Conservation (phyloP, 1,140 invertebrate genomes). For the Acromyrmex heyeri region DNA sequence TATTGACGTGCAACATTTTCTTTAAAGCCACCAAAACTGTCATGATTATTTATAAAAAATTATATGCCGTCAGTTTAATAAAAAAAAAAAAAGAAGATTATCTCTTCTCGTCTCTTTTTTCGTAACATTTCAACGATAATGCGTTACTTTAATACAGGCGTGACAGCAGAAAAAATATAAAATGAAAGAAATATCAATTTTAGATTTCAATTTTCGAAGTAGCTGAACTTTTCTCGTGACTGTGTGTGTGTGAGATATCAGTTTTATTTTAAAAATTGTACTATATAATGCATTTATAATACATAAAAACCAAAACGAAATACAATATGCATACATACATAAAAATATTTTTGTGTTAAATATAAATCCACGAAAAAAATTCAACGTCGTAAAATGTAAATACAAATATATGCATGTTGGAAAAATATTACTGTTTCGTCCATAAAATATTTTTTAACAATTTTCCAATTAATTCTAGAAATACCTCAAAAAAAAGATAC, state of each 20-base stretch:
- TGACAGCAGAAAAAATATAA: neutral
- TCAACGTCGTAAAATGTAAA: neutral
- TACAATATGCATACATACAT: slow-evolving; percentile 5
- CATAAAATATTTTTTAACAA: neutral
- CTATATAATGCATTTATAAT: neutral
- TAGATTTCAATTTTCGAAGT: neutral
- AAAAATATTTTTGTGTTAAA: slow-evolving; percentile 5
- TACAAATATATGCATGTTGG: neutral
- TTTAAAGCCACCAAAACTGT: neutral
- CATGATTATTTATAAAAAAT: neutral
- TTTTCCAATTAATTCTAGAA: neutral
- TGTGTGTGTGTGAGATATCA: neutral
- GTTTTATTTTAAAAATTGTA: neutral
- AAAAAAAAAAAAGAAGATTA: neutral
- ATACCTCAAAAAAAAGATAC: neutral
- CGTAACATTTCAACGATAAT: neutral
- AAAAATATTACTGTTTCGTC: neutral
- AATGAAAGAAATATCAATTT: neutral
- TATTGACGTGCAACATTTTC: neutral
- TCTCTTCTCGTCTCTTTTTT: no score
- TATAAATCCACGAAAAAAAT: neutral
- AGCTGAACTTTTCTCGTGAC: neutral
- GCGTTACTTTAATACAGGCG: neutral
- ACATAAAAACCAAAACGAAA: slow-evolving; percentile 3
- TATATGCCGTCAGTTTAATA: neutral